Evolutionary conservation across 1,140 invertebrate species (phyloP), one percentile per base, ranked within the genome.

Genomic region (Eciton burchellii): DNA sequence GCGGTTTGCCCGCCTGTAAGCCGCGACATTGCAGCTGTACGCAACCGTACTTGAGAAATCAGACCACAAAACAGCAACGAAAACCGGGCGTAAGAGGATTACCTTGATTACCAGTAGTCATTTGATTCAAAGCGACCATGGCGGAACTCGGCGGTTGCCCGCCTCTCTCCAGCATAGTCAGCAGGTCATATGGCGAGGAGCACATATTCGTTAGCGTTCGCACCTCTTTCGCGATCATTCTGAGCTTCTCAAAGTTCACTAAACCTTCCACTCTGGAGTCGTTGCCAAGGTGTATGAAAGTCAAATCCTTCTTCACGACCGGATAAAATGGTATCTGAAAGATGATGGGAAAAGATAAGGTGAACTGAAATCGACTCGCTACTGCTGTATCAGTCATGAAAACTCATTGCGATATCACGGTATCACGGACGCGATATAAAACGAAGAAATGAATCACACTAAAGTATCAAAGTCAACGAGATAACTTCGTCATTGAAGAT

Each of bases 191-290:
- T 11, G 97, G 97, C n/a, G 98, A 98, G 76, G 98, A 98, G 92
- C 98, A 99, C 98, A 99, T 99, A 91, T 98, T 98, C 65, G 97
- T 98, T 19, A 99, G 94, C 60, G 97, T 96, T 86, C 99, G 95
- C 12, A 99, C 97, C 95, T 99, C 99, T 93, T 99, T 99, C 4
- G 99, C 98, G 82, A 99, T 98, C 98, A 99, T 99, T 84, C 99
- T 95, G 57, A 99, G 94, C 91, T 99, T 99, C 92, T 99, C 99
- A 93, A 99, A 99, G 94, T 99, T 99, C 6, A 99, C 97, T 86
- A 99, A 94, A 49, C 96, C 96, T 93, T 99, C 98, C 4, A 99
- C 97, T 90, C 96, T 96, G 0, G 98, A 98, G 93, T 99, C 98
- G 94, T 99, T 99, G 14, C 99, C 99, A 81, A 99, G 94, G 94